Base-by-base conservation (phyloP, 2,113 vertebrate genomes). In the Embiotoca jacksoni region DNA sequence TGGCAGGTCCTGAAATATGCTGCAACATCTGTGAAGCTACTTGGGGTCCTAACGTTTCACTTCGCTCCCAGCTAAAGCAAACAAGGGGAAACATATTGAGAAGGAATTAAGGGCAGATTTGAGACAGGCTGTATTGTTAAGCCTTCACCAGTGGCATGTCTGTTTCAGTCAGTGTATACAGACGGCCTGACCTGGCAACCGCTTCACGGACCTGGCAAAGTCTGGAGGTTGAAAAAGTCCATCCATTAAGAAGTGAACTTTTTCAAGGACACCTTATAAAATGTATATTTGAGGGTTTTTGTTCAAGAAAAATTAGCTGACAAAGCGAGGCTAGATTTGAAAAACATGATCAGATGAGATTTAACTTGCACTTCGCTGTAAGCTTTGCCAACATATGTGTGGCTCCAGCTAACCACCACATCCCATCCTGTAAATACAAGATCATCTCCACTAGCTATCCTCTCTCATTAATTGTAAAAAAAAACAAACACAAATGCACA, bases 21-120 rank as follows among this genome's bases (percentile, higher is more conserved):
- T 23, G 63, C 80, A 93, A 93, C 95, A 95, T 94, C 92, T 95
- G 94, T 82, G 88, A 91, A 93, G 86, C 85, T 91, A 88, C 92
- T 94, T 56, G 82, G 66, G 83, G 86, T 90, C 79, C 72, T 78
- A 87, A 65, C 63, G 72, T 91, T 91, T 86, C 87, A 84, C 72
- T 89, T 67, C 0, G 57, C 76, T 90, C 82, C 50, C 72, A 88
- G 91, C 91, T 87, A 89, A 91, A 90, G 86, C 86, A 91, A 94
- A 93, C 84, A 92, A 67, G 80, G 81, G 87, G 80, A 89, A 94
- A 84, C 95, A 95, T 93, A 94, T 92, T 93, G 93, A 66, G 85
- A 93, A 94, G 88, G 89, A 91, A 94, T 95, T 94, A 95, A 64
- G 89, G 78, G 81, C 82, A 76, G 83, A 90, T 92, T 76, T 88